These are phyloP conservation scores for Hydra vulgaris DNA, from an alignment of 30 jellyfish, hydroid and myxozoan genomes.

Conservation along the genomic window DNA sequence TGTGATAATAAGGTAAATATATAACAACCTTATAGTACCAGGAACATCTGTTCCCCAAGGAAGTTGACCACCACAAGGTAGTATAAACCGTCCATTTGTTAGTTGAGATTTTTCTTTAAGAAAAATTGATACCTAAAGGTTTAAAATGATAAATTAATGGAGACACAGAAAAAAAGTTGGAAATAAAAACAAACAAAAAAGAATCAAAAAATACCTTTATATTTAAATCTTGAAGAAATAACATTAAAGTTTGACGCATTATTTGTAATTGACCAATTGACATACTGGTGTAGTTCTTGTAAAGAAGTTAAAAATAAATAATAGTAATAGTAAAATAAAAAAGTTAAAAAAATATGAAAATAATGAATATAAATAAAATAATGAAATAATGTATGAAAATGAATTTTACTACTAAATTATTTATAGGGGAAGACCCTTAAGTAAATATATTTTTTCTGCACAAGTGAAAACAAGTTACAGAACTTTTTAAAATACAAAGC, in stretches of 20 bases:
- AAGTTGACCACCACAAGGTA: slow-evolving; percentile 75
- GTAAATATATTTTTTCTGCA: too few species aligned
- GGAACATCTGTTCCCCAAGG: slow-evolving; percentile 96
- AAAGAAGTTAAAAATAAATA: neutral
- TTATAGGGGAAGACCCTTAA: too few species aligned
- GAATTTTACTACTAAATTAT: too few species aligned
- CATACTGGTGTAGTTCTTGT: slow-evolving; percentile 51
- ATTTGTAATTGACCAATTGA: slow-evolving; percentile 86
- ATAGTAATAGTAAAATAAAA: neutral
- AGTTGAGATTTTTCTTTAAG: slow-evolving; percentile 84
- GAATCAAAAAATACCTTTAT: slow-evolving; percentile 46
- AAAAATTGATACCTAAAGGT: slow-evolving; percentile 79
- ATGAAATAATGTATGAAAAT: too few species aligned
- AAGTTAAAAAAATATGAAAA: too few species aligned
- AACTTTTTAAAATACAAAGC: too few species aligned
- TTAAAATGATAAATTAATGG: neutral
- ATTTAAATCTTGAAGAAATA: slow-evolving; percentile 89
- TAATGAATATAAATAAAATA: too few species aligned
- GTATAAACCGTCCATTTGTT: slow-evolving; percentile 72
- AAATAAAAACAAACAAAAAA: neutral
- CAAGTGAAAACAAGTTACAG: too few species aligned
- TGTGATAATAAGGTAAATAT: too few species aligned
- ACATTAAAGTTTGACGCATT: slow-evolving; percentile 62
- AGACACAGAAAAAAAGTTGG: too few species aligned
- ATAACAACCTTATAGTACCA: slow-evolving; percentile 91